Conservation (phyloP, 1,140 invertebrate genomes). For the Eupristina koningsbergeri region DNA sequence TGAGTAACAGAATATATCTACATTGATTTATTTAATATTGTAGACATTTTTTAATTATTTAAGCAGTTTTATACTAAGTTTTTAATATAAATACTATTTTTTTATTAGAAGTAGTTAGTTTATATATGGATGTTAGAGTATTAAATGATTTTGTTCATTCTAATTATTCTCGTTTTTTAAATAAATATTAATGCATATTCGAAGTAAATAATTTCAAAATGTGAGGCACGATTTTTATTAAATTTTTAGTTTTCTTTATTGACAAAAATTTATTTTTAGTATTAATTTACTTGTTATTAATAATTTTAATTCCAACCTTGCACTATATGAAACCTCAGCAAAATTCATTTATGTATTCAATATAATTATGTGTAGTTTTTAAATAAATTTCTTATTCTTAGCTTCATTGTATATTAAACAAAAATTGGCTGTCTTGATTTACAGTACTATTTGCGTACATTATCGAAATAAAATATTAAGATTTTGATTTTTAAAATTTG, state of each 20-base stretch:
- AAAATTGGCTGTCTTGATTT: neutral
- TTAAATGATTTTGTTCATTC: neutral
- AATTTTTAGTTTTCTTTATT: no score
- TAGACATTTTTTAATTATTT: slow-evolving; percentile 12
- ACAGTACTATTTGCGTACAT: neutral
- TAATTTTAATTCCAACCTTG: slow-evolving; percentile 28
- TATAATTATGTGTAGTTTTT: neutral
- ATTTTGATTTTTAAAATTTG: neutral
- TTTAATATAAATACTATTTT: neutral
- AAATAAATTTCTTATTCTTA: neutral
- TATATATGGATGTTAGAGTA: neutral
- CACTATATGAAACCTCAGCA: slow-evolving; percentile 2
- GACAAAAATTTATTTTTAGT: neutral
- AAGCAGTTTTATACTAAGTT: neutral
- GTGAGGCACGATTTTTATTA: no score
- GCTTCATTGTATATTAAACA: neutral
- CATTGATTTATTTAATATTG: neutral
- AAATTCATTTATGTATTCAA: neutral
- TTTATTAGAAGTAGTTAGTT: slow-evolving; percentile 15
- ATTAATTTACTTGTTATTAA: neutral
- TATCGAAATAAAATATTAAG: neutral
- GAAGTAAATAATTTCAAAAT: no score
- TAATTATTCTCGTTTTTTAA: neutral
- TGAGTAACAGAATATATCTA: slow-evolving; percentile 48
- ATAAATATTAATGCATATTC: no score